Evolutionary conservation across 1,140 invertebrate genomes (phyloP), one percentile per base, ranked within the genome.

Genomic region (Anthonomus grandis): DNA sequence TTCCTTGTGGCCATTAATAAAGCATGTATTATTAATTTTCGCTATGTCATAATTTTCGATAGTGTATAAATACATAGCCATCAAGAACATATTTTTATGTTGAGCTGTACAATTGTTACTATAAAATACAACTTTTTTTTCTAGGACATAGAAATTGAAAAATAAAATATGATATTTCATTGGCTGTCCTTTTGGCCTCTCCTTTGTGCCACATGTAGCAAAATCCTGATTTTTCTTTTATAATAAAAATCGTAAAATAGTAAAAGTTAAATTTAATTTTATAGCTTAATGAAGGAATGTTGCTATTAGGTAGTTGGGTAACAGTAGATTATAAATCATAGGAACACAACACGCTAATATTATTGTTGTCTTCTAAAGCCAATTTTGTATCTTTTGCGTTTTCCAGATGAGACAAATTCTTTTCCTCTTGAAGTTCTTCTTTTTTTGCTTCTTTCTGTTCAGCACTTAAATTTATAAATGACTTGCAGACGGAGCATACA

Each of bases 171-270:
- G 18, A 45, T 22, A 59, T 75, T 61, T 27, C 57, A 47, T 71
- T 74, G 12, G 71, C 69, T 12, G n/a, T n/a, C n/a, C n/a, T n/a
- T n/a, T n/a, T n/a, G n/a, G n/a, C n/a, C n/a, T 68, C 73, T 46
- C 74, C 64, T 41, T 71, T 70, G 59, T 73, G 64, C 74, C 76
- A 79, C 21, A 76, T 63, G 57, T 70, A 75, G 49, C 74, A 76
- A 42, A 57, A 51, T 4, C 63, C 67, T 59, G 64, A 51, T 22
- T 66, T 58, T n/a, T 63, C 67, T 22, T 24, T 58, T 6, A 70
- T 47, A 48, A 74, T 63, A 62, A 62, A 74, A 41, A 72, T 57
- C 2, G 74, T 79, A 27, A 76, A 75, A 62, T 77, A 78, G 38
- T 71, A 75, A 13, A 69, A 56, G 39, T 64, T 62, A n/a, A 78